Percentiles rank a stretch among this genome's conserved stretches.
phyloP scores from a whole-genome alignment of 2,797 vertebrate genomes.

The Karalla daura region DNA sequence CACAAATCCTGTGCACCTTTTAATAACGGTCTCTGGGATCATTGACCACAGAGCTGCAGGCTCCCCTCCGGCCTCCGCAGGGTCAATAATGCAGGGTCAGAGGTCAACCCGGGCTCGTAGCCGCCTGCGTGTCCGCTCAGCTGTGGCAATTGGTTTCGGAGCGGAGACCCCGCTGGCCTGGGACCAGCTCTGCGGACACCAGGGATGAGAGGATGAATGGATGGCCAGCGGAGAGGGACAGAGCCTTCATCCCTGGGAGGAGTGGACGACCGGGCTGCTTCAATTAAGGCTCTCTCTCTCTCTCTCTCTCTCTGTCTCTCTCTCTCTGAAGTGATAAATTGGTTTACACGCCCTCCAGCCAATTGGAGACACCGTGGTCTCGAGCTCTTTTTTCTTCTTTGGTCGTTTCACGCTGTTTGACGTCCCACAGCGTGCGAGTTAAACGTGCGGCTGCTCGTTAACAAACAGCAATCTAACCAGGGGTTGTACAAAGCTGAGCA shows the following conservation, averaged over 20 bases:
- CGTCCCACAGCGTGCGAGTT: not conserved
- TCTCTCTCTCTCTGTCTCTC: constrained; percentile 4
- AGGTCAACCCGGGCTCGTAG: constrained; percentile 33
- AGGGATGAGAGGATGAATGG: constrained; percentile 29
- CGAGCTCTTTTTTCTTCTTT: no score
- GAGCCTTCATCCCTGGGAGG: constrained; percentile 33
- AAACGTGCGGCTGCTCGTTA: not conserved
- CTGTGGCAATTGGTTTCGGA: constrained; percentile 49
- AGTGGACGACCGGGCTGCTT: constrained; percentile 20
- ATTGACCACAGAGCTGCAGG: not conserved
- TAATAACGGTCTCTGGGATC: not conserved
- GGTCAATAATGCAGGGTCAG: constrained; percentile 33
- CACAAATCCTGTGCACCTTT: not conserved
- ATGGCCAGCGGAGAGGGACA: constrained; percentile 7
- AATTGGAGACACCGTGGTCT: no score
- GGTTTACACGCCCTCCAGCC: constrained; percentile 21
- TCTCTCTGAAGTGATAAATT: constrained; percentile 6
- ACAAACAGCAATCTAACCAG: constrained; percentile 58
- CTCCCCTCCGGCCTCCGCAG: constrained; percentile 1
- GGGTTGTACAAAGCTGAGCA: constrained; percentile 78
- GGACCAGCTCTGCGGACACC: constrained; percentile 1
- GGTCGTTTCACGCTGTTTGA: no score
- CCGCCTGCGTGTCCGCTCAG: constrained; percentile 14
- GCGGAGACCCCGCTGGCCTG: constrained; percentile 23
- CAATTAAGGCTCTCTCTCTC: constrained; percentile 16